Evolutionary conservation across 2,888 invertebrate species (phyloP).

Genomic region (Horisme vitalbata): DNA sequence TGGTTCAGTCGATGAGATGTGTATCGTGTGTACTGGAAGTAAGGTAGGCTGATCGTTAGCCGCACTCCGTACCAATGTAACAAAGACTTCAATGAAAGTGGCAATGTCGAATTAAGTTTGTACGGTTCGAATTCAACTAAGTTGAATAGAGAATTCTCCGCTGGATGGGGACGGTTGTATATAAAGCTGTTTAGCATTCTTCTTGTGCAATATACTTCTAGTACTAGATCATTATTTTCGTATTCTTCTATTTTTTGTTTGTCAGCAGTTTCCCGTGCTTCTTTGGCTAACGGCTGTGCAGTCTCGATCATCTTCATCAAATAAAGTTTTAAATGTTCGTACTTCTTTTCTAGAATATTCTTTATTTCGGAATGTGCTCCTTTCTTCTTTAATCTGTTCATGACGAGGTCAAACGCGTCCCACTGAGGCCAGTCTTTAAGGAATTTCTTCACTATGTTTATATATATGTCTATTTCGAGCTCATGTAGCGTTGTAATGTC

Average conservation of each 20-base stretch:
- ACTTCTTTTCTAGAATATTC: slow-evolving; percentile 49
- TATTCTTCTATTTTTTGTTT: slow-evolving; percentile 15
- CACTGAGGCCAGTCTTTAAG: slow-evolving; percentile 70
- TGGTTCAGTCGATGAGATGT: slow-evolving; percentile 41
- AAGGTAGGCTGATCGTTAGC: slow-evolving; percentile 36
- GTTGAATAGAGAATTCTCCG: slow-evolving; percentile 29
- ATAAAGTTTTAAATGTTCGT: slow-evolving; percentile 53
- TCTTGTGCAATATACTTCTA: slow-evolving; percentile 49
- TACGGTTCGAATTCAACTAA: slow-evolving; percentile 48
- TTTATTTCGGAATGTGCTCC: slow-evolving; percentile 37
- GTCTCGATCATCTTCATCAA: slow-evolving; percentile 46
- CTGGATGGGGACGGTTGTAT: slow-evolving; percentile 8
- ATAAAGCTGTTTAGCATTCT: slow-evolving; percentile 33
- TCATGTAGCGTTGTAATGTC: slow-evolving; percentile 45
- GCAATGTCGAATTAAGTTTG: slow-evolving; percentile 7
- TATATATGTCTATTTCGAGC: slow-evolving; percentile 59
- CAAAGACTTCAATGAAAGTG: slow-evolving; percentile 36
- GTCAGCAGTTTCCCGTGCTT: slow-evolving; percentile 35
- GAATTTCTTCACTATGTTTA: slow-evolving; percentile 63
- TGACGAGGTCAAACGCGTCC: slow-evolving; percentile 57
- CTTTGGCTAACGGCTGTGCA: slow-evolving; percentile 40
- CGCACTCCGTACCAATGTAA: slow-evolving; percentile 48
- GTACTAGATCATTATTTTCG: slow-evolving; percentile 30
- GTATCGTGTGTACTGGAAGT: slow-evolving; percentile 35
- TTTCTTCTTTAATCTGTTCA: slow-evolving; percentile 43